Conservation (phyloP, 2,888 invertebrate genomes). For the Teleogryllus oceanicus region DNA sequence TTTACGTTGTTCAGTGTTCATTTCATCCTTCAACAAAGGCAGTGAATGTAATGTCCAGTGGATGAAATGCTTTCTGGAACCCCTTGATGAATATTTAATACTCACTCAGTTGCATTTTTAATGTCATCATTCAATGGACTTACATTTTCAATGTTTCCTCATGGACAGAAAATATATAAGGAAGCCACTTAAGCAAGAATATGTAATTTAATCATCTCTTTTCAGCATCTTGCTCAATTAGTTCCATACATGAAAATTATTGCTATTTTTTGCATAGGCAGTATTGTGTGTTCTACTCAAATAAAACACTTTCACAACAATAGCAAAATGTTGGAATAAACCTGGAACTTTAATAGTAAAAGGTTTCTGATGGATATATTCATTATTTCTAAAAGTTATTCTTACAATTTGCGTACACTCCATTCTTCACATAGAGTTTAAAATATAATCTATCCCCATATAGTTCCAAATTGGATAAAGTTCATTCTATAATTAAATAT, state of each 20-base stretch:
- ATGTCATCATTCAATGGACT: too few species aligned
- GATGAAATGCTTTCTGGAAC: not conserved
- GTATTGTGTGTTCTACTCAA: not conserved
- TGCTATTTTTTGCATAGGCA: not conserved
- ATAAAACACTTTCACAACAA: not conserved
- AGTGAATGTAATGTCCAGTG: not conserved
- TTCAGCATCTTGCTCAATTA: not conserved
- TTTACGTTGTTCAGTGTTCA: not conserved
- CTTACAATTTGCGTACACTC: too few species aligned
- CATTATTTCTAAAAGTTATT: too few species aligned
- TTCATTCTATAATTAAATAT: too few species aligned
- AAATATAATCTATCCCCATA: too few species aligned
- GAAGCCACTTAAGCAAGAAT: not conserved
- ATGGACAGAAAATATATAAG: too few species aligned
- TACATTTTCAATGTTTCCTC: too few species aligned
- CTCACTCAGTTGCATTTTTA: too few species aligned
- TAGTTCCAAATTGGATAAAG: too few species aligned
- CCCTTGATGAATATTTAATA: not conserved
- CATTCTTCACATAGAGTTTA: too few species aligned
- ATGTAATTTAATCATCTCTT: not conserved
- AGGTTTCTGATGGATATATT: too few species aligned
- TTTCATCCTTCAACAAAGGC: not conserved
- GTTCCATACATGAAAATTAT: not conserved
- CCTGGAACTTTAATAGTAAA: not conserved
- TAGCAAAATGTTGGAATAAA: slow-evolving; percentile 6